Evolutionary conservation across 2,888 invertebrate genomes (phyloP).

Genomic region (Drosophila putrida): DNA sequence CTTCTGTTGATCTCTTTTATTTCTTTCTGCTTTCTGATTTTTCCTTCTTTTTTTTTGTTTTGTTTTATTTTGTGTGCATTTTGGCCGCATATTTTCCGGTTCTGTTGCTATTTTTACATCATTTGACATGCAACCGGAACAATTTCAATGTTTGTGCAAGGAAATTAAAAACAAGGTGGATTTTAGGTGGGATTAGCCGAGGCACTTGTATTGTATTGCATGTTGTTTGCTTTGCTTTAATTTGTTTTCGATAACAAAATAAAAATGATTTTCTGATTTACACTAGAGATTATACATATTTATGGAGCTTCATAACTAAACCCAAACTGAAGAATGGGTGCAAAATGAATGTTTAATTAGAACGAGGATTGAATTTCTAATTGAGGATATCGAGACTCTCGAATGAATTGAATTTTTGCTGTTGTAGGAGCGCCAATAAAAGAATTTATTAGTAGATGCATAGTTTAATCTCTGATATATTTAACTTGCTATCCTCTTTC

Average conservation of each 20-base stretch:
- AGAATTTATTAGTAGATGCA: neutral
- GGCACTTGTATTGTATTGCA: slow-evolving; percentile 29
- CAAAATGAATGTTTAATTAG: slow-evolving; percentile 6
- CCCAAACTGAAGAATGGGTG: neutral
- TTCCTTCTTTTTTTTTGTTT: neutral
- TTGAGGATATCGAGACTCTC: neutral
- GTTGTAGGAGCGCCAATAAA: neutral
- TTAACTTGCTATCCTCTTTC: neutral
- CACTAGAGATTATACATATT: neutral
- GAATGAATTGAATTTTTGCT: neutral
- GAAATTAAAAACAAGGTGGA: slow-evolving; percentile 63
- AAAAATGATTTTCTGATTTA: slow-evolving; percentile 12
- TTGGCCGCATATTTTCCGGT: slow-evolving; percentile 67
- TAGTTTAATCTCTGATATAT: neutral
- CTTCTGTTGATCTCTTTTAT: slow-evolving; percentile 15
- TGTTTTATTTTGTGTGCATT: slow-evolving; percentile 44
- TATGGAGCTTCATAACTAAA: slow-evolving; percentile 5
- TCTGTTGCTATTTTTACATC: slow-evolving; percentile 49
- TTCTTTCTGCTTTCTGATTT: slow-evolving; percentile 3
- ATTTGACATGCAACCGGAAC: slow-evolving; percentile 76
- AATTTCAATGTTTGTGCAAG: slow-evolving; percentile 66
- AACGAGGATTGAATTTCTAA: neutral
- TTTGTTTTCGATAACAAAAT: slow-evolving; percentile 11
- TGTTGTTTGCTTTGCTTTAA: slow-evolving; percentile 44
- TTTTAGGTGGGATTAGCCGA: slow-evolving; percentile 38